Conservation (phyloP, 2,797 vertebrate genomes). For the Alosa sapidissima region DNA sequence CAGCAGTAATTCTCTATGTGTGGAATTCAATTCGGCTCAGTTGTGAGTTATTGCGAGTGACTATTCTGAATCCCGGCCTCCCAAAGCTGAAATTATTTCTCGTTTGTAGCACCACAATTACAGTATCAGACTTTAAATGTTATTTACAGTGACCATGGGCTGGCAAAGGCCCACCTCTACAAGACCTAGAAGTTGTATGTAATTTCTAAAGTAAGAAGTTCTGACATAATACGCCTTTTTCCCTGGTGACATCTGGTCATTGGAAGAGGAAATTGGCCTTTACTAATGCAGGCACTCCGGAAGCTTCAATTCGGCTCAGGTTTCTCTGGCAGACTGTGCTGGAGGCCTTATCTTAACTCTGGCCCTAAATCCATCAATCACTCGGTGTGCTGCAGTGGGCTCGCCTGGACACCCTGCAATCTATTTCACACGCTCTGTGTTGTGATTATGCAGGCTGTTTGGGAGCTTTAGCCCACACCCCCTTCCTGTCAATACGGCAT, state of each 20-base stretch:
- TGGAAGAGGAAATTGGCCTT: slow-evolving; percentile 21
- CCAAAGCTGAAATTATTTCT: not conserved
- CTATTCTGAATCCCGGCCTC: not conserved
- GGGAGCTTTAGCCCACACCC: slow-evolving; percentile 64
- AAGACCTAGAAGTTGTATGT: not conserved
- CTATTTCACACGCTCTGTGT: slow-evolving; percentile 59
- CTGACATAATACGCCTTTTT: not conserved
- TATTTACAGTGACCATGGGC: not conserved
- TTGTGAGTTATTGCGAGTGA: not conserved
- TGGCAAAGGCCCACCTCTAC: not conserved
- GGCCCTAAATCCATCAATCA: slow-evolving; percentile 50
- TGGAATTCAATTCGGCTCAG: slow-evolving; percentile 14
- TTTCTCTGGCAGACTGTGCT: slow-evolving; percentile 44
- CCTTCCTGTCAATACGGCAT: slow-evolving; percentile 3
- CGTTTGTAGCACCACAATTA: not conserved
- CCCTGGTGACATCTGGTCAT: not conserved
- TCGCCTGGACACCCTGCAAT: slow-evolving; percentile 58
- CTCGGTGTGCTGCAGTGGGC: slow-evolving; percentile 48
- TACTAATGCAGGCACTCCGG: slow-evolving; percentile 11
- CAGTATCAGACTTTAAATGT: not conserved
- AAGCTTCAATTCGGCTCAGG: slow-evolving; percentile 28
- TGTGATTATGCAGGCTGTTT: slow-evolving; percentile 75
- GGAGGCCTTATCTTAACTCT: slow-evolving; percentile 46
- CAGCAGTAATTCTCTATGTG: not conserved
- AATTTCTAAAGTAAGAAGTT: slow-evolving; percentile 14